phyloP scores from a whole-genome alignment of 92 coral and sea anemone species.

The Siderastrea siderea region DNA sequence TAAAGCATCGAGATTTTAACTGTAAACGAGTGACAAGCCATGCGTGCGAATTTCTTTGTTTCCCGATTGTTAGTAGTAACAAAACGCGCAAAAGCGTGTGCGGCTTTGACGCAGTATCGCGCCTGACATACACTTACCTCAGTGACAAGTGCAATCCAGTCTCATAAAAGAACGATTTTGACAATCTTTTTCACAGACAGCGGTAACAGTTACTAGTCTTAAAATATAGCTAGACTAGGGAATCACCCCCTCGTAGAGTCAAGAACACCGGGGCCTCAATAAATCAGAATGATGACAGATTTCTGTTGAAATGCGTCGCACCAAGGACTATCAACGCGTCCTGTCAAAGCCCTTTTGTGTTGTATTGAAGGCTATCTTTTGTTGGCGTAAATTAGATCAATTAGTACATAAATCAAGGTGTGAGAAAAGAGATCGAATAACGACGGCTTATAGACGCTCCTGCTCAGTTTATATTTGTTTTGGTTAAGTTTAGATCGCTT shows the following conservation, averaged over 20 bases:
- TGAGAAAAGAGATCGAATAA: not conserved
- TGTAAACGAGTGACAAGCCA: not conserved
- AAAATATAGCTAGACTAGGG: slow-evolving; percentile 2
- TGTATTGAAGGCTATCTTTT: slow-evolving; percentile 13
- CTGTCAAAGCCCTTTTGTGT: slow-evolving; percentile 34
- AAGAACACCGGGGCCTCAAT: not conserved
- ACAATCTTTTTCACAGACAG: not conserved
- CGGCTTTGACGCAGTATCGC: not conserved
- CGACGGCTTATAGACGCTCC: not conserved
- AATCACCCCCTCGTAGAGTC: slow-evolving; percentile 12
- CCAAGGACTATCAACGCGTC: slow-evolving; percentile 20
- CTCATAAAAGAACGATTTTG: too few relatives aligned
- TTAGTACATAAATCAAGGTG: slow-evolving; percentile 22
- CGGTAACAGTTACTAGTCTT: not conserved
- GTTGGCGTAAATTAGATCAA: slow-evolving; percentile 39
- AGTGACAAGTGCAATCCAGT: not conserved
- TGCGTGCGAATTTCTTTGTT: not conserved
- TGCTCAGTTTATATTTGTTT: not conserved
- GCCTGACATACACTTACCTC: slow-evolving; percentile 1
- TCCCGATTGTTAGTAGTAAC: not conserved
- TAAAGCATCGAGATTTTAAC: not conserved
- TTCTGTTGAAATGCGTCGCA: slow-evolving; percentile 20
- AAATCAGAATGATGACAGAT: slow-evolving; percentile 33
- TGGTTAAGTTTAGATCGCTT: not conserved
- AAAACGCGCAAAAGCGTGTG: not conserved